Conservation (phyloP, 1,140 invertebrate species). For the Papilio polytes region DNA sequence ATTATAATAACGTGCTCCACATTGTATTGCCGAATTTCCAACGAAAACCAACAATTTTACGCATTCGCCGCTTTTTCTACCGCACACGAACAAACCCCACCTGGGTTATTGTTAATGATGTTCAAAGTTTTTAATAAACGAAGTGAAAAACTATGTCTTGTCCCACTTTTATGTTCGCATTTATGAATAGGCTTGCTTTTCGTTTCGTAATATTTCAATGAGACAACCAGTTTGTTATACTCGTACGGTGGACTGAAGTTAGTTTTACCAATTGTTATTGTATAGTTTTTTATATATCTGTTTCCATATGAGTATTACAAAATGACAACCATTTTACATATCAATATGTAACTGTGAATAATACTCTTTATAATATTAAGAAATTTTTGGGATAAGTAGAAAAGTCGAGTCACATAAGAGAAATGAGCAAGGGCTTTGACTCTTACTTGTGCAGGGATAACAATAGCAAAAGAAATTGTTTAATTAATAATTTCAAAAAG, state of each 20-base stretch:
- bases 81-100: constrained; percentile 29
- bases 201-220: constrained; percentile 36
- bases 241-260: constrained; percentile 25
- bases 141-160: constrained; percentile 42
- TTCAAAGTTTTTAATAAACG: constrained; percentile 42
- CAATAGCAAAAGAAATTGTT: not conserved
- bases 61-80: constrained; percentile 31
- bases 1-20: constrained; percentile 77
- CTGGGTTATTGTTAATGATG: constrained; percentile 35
- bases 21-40: constrained; percentile 42
- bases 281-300: not conserved
- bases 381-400: no score
- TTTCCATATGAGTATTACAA: not conserved
- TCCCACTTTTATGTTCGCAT: constrained; percentile 37
- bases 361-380: no score
- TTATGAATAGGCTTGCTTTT: constrained; percentile 38
- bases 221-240: constrained; percentile 19
- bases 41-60: constrained; percentile 32
- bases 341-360: no score
- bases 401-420: no score
- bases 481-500: no score
- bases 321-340: not conserved
- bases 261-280: constrained; percentile 7
- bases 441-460: no score
- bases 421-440: no score